These are phyloP conservation scores for Aphis craccivora DNA, from an alignment of 1,140 invertebrate species.

Conservation along the genomic window DNA sequence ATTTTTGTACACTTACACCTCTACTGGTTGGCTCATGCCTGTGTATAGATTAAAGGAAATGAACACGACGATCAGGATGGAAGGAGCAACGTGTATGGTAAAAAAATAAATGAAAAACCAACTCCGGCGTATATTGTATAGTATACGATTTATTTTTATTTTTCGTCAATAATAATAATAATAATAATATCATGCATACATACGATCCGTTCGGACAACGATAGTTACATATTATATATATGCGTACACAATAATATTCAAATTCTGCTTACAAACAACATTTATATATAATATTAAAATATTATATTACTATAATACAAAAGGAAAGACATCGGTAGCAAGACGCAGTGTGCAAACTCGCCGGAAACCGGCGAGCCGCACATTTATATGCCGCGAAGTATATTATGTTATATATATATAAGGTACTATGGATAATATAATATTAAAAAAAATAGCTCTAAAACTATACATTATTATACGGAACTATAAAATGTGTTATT, in stretches of 20 bases:
- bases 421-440: not conserved
- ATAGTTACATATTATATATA: slow-evolving; percentile 17
- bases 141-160: slow-evolving; percentile 20
- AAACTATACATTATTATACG: not conserved
- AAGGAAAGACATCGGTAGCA: slow-evolving; percentile 50
- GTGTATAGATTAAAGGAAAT: not conserved
- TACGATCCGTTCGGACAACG: slow-evolving; percentile 26
- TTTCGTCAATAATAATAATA: slow-evolving; percentile 27
- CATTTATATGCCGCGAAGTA: not conserved
- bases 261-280: not conserved
- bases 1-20: not conserved
- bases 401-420: not conserved
- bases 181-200: slow-evolving; percentile 1
- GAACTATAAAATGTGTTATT: not conserved
- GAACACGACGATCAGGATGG: not conserved
- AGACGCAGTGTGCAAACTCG: not conserved
- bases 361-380: not conserved
- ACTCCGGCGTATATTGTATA: not conserved
- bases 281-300: not conserved
- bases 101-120: not conserved
- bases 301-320: slow-evolving; percentile 21
- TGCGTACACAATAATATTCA: not conserved
- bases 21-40: not conserved
- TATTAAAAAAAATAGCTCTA: slow-evolving; percentile 31
- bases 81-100: not conserved